These are phyloP conservation scores for Epinephelus malabaricus DNA, from an alignment of 2,797 vertebrate genomes.

Conservation along the genomic window DNA sequence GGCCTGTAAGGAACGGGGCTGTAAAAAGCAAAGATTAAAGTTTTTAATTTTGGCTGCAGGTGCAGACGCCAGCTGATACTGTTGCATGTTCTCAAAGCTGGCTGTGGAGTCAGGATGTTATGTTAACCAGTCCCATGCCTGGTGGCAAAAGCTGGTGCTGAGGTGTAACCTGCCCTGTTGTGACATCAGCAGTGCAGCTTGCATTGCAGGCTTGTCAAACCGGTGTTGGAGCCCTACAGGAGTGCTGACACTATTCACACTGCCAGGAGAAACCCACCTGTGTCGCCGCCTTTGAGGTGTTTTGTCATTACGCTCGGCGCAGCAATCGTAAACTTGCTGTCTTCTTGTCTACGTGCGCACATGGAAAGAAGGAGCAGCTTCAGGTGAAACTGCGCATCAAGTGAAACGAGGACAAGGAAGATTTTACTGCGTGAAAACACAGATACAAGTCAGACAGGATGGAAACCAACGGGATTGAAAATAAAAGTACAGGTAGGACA, in stretches of 20 bases:
- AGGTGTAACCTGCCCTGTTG: slow-evolving; percentile 51
- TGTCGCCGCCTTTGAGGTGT: slow-evolving; percentile 6
- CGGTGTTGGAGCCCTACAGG: slow-evolving; percentile 65
- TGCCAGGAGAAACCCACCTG: slow-evolving; percentile 39
- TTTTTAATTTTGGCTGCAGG: not conserved
- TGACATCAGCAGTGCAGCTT: slow-evolving; percentile 75
- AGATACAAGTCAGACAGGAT: slow-evolving; percentile 42
- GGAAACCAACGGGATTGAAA: slow-evolving; percentile 73
- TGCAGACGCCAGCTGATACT: not conserved
- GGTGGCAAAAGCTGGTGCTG: not conserved
- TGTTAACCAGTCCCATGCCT: not conserved
- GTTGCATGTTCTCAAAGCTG: not conserved
- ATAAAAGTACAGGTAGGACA: slow-evolving; percentile 66
- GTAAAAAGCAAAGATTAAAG: not conserved
- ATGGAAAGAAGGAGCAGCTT: slow-evolving; percentile 45
- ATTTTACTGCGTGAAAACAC: not conserved
- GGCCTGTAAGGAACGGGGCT: slow-evolving; percentile 9
- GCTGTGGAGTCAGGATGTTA: not conserved
- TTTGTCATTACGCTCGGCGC: not conserved
- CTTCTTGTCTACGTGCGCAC: not conserved
- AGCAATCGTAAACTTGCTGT: not conserved
- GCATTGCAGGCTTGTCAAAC: slow-evolving; percentile 74
- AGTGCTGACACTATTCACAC: slow-evolving; percentile 39
- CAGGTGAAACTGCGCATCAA: slow-evolving; percentile 32
- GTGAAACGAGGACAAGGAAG: not conserved